Base-by-base conservation (phyloP, 2,797 vertebrate species). In the Pyrocephalus nanus region DNA sequence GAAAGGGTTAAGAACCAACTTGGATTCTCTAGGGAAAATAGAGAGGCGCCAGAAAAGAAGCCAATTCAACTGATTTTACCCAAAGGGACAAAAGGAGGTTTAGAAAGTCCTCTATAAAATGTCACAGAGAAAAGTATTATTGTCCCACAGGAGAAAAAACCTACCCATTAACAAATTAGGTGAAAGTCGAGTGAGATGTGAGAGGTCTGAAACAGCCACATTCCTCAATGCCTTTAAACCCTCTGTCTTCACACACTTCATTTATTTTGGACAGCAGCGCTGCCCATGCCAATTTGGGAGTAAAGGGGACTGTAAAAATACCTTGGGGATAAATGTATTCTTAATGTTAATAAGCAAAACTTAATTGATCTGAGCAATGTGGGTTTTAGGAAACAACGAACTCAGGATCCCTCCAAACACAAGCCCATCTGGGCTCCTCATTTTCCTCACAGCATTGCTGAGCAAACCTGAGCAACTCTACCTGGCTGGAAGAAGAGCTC, bases 91-190 rank as follows among this genome's bases (percentile, higher is more conserved):
- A 81, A 95, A 93, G 47, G 42, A 88, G 48, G 32, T 79, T 93
- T 72, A 84, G 58, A 58, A 82, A 34, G 53, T 92, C 51, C 77
- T 92, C 73, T 76, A 55, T 45, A 64, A 92, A 90, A 92, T 3
- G 4, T 72, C 83, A 92, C 32, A 30, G 70, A 75, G 48, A 92
- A 92, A 95, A 92, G 36, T 3, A 2, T 73, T 84, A 86, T 72
- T 81, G 82, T 70, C 77, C 67, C 70, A 70, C 29, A 74, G 76
- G 82, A 88, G 64, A 69, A 91, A 84, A 91, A 84, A 74, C 62
- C 81, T 23, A n/a, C 5, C 74, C 65, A 57, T 92, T 94, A 95
- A 94, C 92, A 93, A 89, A 96, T 67, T 8, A 93, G 80, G 88
- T 87, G 88, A 88, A 86, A 90, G 67, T 9, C 0, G 1, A 86